Evolutionary conservation across 2,797 vertebrate species (phyloP), one percentile per base, ranked within the genome.

Genomic region (Rhinoraja longicauda): DNA sequence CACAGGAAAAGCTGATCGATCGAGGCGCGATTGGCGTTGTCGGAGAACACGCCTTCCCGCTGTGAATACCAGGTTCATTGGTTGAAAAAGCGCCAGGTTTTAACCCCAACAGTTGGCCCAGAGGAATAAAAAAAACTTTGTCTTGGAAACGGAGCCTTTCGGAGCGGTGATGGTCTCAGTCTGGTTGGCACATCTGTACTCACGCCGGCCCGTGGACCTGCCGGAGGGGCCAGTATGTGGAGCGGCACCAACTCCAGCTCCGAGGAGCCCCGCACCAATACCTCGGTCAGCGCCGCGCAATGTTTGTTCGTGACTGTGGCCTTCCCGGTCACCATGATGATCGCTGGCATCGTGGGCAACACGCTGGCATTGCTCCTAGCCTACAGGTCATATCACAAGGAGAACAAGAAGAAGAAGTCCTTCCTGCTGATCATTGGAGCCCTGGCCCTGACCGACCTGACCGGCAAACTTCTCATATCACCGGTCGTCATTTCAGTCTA

Each of bases 401-500:
- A 98, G 94, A 97, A 97, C 93, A 98, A 98, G 93, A 96, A 96
- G 94, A 96, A 97, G 94, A 96, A 95, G 59, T 98, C 98, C 0
- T 99, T 99, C 94, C 95, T 99, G 95, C 97, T 99, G 32, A 98
- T 98, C 96, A 98, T 99, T 26, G 98, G 98, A 73, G 98, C 98
- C 0, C 94, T 99, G 94, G 99, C 98, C 13, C 93, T 99, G 78
- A 98, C 98, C 0, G 98, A 99, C 95, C 95, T 99, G 93, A 97
- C 97, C 0, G 99, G 99, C 1, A 98, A 99, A 95, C 96, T 99
- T 90, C 95, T 99, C 45, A 99, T 98, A 17, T 98, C 97, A 95
- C 99, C 99, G 0, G 96, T 99, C 4, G 99, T 99, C 12, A 98
- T 99, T 94, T 96, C 97, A 0, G 98, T 99, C 15, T 99, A 99